Evolutionary conservation across 2,113 vertebrate genomes (phyloP), one percentile per base, ranked within the genome.

Genomic region (Oophaga pumilio): DNA sequence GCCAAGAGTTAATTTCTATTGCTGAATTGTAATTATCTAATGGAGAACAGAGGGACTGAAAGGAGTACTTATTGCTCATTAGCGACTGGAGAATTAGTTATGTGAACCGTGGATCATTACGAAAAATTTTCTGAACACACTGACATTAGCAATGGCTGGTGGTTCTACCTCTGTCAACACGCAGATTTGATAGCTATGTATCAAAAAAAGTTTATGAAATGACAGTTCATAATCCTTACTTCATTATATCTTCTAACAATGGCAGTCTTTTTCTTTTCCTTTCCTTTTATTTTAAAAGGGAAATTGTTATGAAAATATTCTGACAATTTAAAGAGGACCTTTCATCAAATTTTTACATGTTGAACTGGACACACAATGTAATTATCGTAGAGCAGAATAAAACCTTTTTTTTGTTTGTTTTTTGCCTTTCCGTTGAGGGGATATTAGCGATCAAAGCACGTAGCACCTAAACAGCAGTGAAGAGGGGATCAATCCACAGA

Each of bases 11-110:
- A 76, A 43, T 59, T 60, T 76, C 84, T 85, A 57, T 60, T 60
- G 53, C 71, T 74, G 69, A 74, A 85, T 85, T 85, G 69, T 76
- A 85, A 85, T 76, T 52, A 53, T 79, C 76, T 86, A 79, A 79
- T 86, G 76, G 85, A 87, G 50, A 78, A 81, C 8, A 57, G 76
- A 82, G 86, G 82, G 80, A 82, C 80, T 82, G 80, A 82, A 82
- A 68, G 80, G 33, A 68, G 68, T 87, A 22, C 53, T 73, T 59
- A 87, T 50, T 87, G 68, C 69, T 82, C 79, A 82, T 82, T 76
- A 82, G 79, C 52, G 57, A 76, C 49, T 82, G 68, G 28, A 82
- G 69, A 76, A 82, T 76, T n/a, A 52, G 86, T 50, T 87, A 87
- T 50, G 78, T 71, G 66, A 82, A 81, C 66, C 60, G 86, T 82